Evolutionary conservation across 2,113 vertebrate genomes (phyloP).

Genomic region (Serilophus lunatus): DNA sequence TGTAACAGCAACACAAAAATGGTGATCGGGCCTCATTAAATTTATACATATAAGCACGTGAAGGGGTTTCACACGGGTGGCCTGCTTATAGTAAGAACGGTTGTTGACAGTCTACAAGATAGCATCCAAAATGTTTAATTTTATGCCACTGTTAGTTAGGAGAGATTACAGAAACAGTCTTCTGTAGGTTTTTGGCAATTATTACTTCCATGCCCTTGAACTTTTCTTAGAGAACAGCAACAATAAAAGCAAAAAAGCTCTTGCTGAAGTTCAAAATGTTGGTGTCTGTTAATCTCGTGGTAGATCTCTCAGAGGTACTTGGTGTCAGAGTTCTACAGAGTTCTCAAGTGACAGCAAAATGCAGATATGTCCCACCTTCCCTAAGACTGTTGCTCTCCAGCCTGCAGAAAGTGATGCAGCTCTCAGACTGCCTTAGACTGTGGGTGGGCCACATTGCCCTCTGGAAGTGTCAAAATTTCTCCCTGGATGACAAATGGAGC

Average conservation of each 20-base stretch:
- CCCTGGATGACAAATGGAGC: slow-evolving; percentile 25
- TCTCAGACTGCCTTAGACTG: not conserved
- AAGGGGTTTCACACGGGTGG: not conserved
- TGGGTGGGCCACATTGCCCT: slow-evolving; percentile 2
- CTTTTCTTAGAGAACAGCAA: not conserved
- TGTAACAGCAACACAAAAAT: not conserved
- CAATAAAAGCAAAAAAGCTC: not conserved
- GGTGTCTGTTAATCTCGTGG: not conserved
- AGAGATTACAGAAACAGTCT: not conserved
- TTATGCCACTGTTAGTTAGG: not conserved
- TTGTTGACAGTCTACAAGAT: not conserved
- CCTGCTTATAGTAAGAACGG: not conserved
- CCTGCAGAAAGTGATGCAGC: not conserved
- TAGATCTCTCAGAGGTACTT: not conserved
- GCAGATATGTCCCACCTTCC: not conserved
- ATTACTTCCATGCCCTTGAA: not conserved
- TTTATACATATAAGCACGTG: not conserved
- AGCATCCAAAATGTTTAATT: not conserved
- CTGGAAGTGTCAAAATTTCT: slow-evolving; percentile 34
- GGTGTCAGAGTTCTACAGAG: rapidly evolving
- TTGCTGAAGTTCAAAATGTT: not conserved
- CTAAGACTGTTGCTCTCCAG: not conserved
- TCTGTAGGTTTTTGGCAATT: not conserved
- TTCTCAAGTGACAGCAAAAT: not conserved
- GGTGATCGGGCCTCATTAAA: not conserved